A percentile compares a stretch with the other conserved stretches of the same genome.
Evolutionary conservation across 2,888 invertebrate genomes (phyloP).

Genomic region (Suillia variegata): DNA sequence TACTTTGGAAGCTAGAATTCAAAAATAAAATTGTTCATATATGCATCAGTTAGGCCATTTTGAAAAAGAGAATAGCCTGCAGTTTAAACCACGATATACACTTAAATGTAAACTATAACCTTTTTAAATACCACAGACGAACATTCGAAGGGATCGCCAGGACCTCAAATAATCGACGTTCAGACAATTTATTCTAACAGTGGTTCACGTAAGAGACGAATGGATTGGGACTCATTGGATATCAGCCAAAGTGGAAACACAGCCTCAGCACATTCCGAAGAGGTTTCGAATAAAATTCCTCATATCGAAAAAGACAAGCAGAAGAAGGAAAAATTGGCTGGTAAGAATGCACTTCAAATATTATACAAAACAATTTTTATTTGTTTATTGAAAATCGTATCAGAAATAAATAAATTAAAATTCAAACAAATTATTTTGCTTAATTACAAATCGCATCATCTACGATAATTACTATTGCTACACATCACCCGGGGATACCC

Average conservation of each 20-base stretch:
- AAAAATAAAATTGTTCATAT: too few species aligned
- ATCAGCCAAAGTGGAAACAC: constrained; percentile 57
- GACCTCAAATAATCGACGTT: constrained; percentile 59
- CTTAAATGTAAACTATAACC: neutral
- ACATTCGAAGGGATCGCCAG: constrained; percentile 53
- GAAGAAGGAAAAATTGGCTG: constrained; percentile 54
- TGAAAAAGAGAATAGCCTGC: too few species aligned
- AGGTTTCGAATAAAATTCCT: constrained; percentile 42
- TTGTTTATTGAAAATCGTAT: constrained; percentile 1
- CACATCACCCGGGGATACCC: constrained; percentile 2
- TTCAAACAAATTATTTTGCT: constrained; percentile 6
- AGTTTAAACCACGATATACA: too few species aligned
- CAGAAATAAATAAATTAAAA: constrained; percentile 7
- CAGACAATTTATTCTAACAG: constrained; percentile 56
- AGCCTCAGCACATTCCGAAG: constrained; percentile 45
- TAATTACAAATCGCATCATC: neutral
- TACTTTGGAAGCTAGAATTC: too few species aligned
- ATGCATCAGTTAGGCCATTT: too few species aligned
- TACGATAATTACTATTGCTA: too few species aligned
- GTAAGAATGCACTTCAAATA: constrained; percentile 40
- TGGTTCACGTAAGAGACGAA: constrained; percentile 61
- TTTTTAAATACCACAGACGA: constrained; percentile 38
- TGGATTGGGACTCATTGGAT: constrained; percentile 62
- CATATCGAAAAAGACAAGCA: constrained; percentile 55
- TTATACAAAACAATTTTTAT: neutral